Conservation (phyloP, 2,113 vertebrate species). For the Talpa occidentalis region DNA sequence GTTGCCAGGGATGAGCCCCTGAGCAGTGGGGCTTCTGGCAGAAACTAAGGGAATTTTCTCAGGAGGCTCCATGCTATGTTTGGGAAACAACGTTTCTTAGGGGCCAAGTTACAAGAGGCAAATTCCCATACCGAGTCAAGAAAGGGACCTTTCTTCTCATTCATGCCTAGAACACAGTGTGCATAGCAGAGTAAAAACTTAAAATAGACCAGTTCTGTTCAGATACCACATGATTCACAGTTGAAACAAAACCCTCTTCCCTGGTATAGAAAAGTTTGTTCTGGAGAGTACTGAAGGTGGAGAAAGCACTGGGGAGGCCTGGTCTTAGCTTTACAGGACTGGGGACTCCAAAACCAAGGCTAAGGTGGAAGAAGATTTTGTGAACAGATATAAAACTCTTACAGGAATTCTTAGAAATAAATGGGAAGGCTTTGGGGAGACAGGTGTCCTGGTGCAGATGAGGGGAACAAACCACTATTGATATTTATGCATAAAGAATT, state of each 20-base stretch:
- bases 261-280: background rate
- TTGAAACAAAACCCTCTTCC: background rate
- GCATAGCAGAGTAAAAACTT: background rate
- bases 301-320: background rate
- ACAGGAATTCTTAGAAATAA: background rate
- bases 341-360: background rate
- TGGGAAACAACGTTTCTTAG: background rate
- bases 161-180: background rate
- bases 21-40: background rate
- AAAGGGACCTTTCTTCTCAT: background rate
- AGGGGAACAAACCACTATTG: background rate
- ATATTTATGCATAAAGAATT: background rate
- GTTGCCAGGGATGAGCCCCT: background rate
- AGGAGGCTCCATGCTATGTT: background rate
- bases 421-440: background rate
- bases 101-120: background rate
- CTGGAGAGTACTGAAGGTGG: background rate
- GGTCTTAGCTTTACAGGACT: background rate
- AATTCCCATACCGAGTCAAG: background rate
- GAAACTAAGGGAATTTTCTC: background rate
- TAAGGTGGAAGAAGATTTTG: background rate
- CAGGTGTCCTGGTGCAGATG: background rate
- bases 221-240: background rate
- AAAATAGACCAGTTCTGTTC: background rate
- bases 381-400: background rate